These are phyloP conservation scores for Ochropacha duplaris DNA, from an alignment of 2,888 invertebrate genomes.

Conservation along the genomic window DNA sequence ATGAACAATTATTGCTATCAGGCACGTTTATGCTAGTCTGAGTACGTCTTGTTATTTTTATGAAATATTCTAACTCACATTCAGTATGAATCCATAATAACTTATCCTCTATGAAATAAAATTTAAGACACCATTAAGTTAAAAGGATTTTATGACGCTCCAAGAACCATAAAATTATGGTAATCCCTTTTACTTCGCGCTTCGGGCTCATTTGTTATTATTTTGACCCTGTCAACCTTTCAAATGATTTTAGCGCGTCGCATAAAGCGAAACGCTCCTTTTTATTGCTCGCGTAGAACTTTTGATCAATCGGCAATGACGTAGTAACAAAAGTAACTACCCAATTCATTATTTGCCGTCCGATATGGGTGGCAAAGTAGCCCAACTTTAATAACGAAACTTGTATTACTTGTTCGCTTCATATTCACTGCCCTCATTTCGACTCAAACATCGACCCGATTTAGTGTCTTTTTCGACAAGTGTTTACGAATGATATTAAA, in stretches of 20 bases:
- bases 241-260: background rate
- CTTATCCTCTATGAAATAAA: background rate
- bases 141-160: background rate
- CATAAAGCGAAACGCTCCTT: constrained; percentile 1
- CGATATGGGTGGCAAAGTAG: constrained; percentile 41
- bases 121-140: background rate
- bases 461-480: background rate
- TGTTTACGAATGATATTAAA: constrained; percentile 1
- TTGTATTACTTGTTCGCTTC: constrained; percentile 37
- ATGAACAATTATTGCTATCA: too few relatives aligned
- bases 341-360: constrained; percentile 32
- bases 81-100: background rate
- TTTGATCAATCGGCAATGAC: constrained; percentile 28
- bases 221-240: constrained; percentile 1
- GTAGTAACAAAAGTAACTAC: constrained; percentile 37
- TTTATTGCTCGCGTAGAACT: constrained; percentile 4
- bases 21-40: too few relatives aligned
- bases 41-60: background rate
- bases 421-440: constrained; percentile 7
- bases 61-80: background rate
- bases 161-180: constrained; percentile 4
- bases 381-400: constrained; percentile 35
- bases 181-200: background rate
- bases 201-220: background rate
- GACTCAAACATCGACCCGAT: background rate